Evolutionary conservation across 1,140 invertebrate genomes (phyloP), one percentile per base, ranked within the genome.

Genomic region (Drosophila erecta): DNA sequence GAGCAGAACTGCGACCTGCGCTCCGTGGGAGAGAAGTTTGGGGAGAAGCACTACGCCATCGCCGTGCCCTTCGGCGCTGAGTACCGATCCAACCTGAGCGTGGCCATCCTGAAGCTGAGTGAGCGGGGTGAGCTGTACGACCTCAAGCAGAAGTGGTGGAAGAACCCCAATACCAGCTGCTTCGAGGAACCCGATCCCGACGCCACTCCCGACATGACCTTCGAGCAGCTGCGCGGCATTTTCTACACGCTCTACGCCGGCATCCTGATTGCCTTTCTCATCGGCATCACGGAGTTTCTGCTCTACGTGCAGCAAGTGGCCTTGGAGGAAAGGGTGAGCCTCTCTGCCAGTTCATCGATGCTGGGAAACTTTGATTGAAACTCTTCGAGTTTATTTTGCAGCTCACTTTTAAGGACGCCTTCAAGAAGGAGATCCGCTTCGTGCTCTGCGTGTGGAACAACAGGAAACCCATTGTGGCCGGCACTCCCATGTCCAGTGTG

Each of bases 1-100:
- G 96, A 98, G 89, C 94, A 97, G 77, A 95, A 98, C 84, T 99
- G 98, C 92, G 97, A 98, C 90, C 94, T 99, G 15, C 98, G 97
- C 15, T 97, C 98, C 92, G 97, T 99, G 38, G 98, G 98, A 0
- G 97, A 97, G 12, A 93, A 97, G 8, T 93, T 98, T 1, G 98
- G 97, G 69, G 95, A 94, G 50, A 97, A 97, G 91, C 75, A 96
- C 95, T 27, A 95, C 95, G 94, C 95, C 93, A 96, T 97, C 24
- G 96, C 95, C 0, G 93, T 96, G 77, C 95, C 95, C 14, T 95
- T 96, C 79, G 94, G 96, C 91, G 96, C 95, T 0, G 94, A 94
- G 0, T 96, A 96, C 78, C 91, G 95, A 20, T 95, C 94, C 0
- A 91, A 93, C 4, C 94, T 96, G 44, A 96, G 94, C 77, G 93